These are phyloP conservation scores for Pholis gunnellus DNA, from an alignment of 2,113 vertebrate species.

Conservation along the genomic window DNA sequence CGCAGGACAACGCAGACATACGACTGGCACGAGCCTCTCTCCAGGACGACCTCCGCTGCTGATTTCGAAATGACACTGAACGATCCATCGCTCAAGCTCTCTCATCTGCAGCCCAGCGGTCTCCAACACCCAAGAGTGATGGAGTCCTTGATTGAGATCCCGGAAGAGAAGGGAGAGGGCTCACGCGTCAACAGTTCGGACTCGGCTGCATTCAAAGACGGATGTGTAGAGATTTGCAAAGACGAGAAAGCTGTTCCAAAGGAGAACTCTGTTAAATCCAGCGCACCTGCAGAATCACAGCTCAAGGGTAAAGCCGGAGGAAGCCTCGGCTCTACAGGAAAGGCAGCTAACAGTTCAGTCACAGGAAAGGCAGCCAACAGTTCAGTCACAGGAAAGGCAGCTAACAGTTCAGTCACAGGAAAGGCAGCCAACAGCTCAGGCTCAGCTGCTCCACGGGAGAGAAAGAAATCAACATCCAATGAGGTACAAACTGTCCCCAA, in stretches of 20 bases:
- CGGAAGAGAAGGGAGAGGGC: constrained; percentile 88
- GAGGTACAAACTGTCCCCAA: constrained; percentile 37
- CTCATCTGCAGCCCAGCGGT: constrained; percentile 78
- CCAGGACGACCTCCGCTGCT: constrained; percentile 83
- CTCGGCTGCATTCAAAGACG: neutral
- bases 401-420: neutral
- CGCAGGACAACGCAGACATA: constrained; percentile 9
- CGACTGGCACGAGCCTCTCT: constrained; percentile 54
- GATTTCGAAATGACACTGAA: constrained; percentile 77
- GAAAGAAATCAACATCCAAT: constrained; percentile 14
- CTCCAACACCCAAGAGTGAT: constrained; percentile 86
- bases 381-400: neutral
- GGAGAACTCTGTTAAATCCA: constrained; percentile 9
- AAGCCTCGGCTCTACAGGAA: neutral
- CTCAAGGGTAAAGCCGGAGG: neutral
- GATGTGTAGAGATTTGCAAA: neutral
- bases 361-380: neutral
- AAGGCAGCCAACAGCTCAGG: neutral
- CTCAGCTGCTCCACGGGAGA: constrained; percentile 22
- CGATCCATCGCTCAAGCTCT: constrained; percentile 76
- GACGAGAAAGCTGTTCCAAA: neutral
- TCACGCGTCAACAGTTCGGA: constrained; percentile 82
- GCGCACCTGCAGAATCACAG: neutral
- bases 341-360: neutral
- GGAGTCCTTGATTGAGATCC: constrained; percentile 88